A percentile compares a stretch with the other conserved stretches of the same genome.
phyloP scores from a whole-genome alignment of 2,888 invertebrate species.

The Eumerus sabulonum region DNA sequence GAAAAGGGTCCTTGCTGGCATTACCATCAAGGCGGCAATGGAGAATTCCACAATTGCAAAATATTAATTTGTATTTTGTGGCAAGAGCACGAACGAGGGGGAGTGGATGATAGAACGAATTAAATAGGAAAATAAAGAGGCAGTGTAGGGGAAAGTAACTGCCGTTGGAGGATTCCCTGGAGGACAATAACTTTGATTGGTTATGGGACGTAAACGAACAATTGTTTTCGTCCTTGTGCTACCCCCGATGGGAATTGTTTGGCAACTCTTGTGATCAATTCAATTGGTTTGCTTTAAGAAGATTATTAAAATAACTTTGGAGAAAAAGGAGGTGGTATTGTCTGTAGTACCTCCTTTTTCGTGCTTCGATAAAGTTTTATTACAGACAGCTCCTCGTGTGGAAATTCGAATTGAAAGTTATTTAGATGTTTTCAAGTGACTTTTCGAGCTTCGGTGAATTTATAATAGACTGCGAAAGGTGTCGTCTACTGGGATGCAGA shows the following conservation, averaged over 20 bases:
- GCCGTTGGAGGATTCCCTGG: slow-evolving; percentile 41
- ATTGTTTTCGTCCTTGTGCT: slow-evolving; percentile 17
- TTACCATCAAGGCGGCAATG: not conserved
- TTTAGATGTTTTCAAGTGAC: too few relatives aligned
- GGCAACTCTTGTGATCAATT: slow-evolving; percentile 44
- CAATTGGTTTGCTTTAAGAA: slow-evolving; percentile 52
- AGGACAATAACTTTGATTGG: slow-evolving; percentile 64
- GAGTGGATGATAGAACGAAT: not conserved
- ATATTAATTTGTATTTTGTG: slow-evolving; percentile 26
- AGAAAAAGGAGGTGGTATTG: not conserved
- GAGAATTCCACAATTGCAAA: slow-evolving; percentile 41
- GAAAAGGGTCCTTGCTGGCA: too few relatives aligned
- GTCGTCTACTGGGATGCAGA: too few relatives aligned
- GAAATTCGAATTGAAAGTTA: too few relatives aligned
- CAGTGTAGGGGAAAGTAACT: too few relatives aligned
- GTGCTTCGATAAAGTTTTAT: not conserved
- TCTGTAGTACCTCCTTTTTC: not conserved
- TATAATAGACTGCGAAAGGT: too few relatives aligned
- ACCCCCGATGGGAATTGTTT: slow-evolving; percentile 28
- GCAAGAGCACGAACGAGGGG: not conserved
- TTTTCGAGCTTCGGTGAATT: too few relatives aligned
- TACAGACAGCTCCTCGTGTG: too few relatives aligned
- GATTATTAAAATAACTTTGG: slow-evolving; percentile 40
- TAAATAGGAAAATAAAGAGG: slow-evolving; percentile 24
- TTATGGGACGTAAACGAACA: slow-evolving; percentile 47